Base-by-base conservation (phyloP, 2,888 invertebrate species). In the Masnerella sp. region DNA sequence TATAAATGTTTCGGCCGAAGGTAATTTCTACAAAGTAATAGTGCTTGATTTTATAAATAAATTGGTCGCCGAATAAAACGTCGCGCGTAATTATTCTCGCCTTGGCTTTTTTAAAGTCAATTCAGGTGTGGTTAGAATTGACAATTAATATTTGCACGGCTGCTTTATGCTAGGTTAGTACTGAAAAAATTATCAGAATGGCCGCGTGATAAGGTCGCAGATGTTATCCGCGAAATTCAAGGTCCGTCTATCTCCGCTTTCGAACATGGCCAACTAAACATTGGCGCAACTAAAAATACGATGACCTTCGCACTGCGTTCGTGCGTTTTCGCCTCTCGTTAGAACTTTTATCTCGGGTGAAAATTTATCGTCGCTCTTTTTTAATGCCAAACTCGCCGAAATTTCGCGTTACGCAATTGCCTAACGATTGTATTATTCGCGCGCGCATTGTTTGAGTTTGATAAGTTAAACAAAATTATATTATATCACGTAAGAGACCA, bases 181-280 rank as follows among this genome's bases (percentile, higher is more conserved):
- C 79, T 83, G 82, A 81, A 82, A 78, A 83, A 83, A 80, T 84
- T 84, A 86, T 84, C 84, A 74, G 69, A 67, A 68, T 71, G 77
- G 73, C 71, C 77, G 58, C 68, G 79, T 83, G 87, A 87, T 87
- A 87, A 87, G 85, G 80, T 79, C 79, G 83, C 87, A 87, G 87
- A 87, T 87, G 86, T 86, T 87, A 87, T 87, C 87, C 87, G 83
- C 82, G 74, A 84, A 85, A 83, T 87, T 87, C 87, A 87, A 87
- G 87, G 87, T 85, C 85, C 76, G 80, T 84, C 85, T 86, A 85
- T 86, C 85, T 84, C 69, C 73, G 73, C 56, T 61, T 74, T 74
- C 81, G 79, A 81, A 80, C 80, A 81, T 85, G 83, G 84, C 85
- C 85, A 86, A 85, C 85, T 84, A 86, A 87, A 86, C 86, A 86